These are phyloP conservation scores for Sebastes taczanowskii DNA, from an alignment of 2,797 vertebrate species.

Conservation along the genomic window DNA sequence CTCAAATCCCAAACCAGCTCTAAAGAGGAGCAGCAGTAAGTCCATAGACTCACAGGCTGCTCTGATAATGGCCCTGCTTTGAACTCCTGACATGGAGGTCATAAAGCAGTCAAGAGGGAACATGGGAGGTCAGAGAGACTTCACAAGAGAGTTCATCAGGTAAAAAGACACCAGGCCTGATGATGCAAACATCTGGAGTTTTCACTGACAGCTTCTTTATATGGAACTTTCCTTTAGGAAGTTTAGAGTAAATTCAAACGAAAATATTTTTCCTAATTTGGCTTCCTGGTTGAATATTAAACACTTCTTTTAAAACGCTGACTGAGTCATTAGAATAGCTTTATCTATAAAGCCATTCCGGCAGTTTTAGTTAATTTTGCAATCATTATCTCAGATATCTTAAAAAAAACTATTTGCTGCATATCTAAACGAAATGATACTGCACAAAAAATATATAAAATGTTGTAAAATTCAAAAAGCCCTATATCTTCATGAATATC, in stretches of 20 bases:
- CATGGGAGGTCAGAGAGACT: not conserved
- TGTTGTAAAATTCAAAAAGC: too few relatives aligned
- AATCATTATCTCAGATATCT: not conserved
- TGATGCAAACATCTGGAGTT: not conserved
- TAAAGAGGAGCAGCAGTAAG: not conserved
- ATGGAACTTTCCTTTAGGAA: not conserved
- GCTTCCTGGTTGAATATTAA: not conserved
- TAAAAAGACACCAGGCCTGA: not conserved
- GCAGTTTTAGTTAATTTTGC: not conserved
- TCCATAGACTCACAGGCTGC: not conserved
- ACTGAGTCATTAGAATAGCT: not conserved
- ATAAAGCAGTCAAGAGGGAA: slow-evolving; percentile 10
- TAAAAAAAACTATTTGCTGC: too few relatives aligned
- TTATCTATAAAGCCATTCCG: too few relatives aligned
- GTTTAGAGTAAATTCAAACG: not conserved
- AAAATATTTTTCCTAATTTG: not conserved
- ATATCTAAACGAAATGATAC: too few relatives aligned
- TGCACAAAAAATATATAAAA: too few relatives aligned
- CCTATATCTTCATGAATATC: too few relatives aligned
- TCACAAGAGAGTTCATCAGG: not conserved
- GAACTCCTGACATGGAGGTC: slow-evolving; percentile 35
- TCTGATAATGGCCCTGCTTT: not conserved
- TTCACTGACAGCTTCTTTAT: not conserved
- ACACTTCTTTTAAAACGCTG: not conserved
- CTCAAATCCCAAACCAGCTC: slow-evolving; percentile 46